These are phyloP conservation scores for Xylota sylvarum DNA, from an alignment of 2,888 invertebrate genomes.

Conservation along the genomic window DNA sequence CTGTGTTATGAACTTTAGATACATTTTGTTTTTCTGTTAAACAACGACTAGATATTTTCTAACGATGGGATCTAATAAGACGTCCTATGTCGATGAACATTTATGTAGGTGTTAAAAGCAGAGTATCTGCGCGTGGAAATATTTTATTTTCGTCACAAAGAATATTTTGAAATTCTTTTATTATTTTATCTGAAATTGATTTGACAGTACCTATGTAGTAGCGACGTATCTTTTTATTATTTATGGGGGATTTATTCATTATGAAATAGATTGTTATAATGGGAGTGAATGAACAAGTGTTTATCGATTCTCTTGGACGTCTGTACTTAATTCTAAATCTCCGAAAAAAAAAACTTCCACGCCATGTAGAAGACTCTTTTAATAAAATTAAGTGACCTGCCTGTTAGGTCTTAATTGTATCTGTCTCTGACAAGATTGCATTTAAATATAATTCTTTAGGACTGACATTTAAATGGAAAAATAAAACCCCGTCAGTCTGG, in stretches of 20 bases:
- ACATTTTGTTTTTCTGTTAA: background rate
- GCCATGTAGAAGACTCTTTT: background rate
- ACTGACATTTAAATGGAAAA: constrained; percentile 12
- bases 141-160: constrained; percentile 20
- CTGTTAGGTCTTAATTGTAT: constrained; percentile 4
- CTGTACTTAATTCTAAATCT: background rate
- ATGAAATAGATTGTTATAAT: background rate
- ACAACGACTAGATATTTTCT: background rate
- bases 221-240: background rate
- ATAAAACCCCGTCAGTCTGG: background rate
- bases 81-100: background rate
- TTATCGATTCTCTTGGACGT: background rate
- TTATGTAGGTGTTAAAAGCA: constrained; percentile 15
- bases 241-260: background rate
- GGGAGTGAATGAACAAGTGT: background rate
- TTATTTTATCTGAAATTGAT: background rate
- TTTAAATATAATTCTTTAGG: constrained; percentile 1
- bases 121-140: constrained; percentile 24
- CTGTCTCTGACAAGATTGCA: constrained; percentile 1
- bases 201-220: background rate
- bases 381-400: background rate
- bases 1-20: constrained; percentile 2
- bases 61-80: background rate
- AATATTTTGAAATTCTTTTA: background rate
- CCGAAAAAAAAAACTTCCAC: background rate